Percentiles rank a stretch among this genome's conserved stretches.
Evolutionary conservation across 2,113 vertebrate genomes (phyloP).

Genomic region (Ophiodon elongatus): DNA sequence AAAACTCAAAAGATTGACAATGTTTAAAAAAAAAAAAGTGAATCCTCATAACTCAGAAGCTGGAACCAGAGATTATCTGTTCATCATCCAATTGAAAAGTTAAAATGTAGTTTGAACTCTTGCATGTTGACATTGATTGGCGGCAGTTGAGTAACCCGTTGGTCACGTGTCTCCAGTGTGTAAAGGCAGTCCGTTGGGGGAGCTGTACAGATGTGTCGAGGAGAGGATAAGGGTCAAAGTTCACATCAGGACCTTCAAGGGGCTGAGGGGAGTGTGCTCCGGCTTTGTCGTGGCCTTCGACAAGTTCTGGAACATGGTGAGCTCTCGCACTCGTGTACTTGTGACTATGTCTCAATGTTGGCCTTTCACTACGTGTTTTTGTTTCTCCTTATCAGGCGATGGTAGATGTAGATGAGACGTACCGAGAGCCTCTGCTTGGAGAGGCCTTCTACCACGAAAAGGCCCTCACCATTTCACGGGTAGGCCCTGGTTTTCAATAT

Average conservation of each 20-base stretch:
- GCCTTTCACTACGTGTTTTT: background rate
- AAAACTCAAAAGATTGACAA: background rate
- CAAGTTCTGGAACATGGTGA: constrained; percentile 99
- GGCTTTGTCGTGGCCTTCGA: constrained; percentile 97
- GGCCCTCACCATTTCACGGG: constrained; percentile 91
- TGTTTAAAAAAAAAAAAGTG: background rate
- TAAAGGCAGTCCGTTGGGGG: constrained; percentile 92
- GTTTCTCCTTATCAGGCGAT: constrained; percentile 86
- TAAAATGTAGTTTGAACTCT: background rate
- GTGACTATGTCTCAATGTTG: background rate
- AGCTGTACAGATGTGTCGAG: constrained; percentile 92
- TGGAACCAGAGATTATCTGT: background rate
- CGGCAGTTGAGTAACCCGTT: background rate
- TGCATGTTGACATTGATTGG: background rate
- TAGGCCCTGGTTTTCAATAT: constrained; percentile 65
- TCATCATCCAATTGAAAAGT: background rate
- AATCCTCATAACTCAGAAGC: background rate
- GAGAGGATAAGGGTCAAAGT: constrained; percentile 93
- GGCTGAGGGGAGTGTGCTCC: constrained; percentile 94
- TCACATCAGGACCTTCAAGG: constrained; percentile 97
- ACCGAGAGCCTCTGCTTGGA: constrained; percentile 93
- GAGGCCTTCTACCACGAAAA: constrained; percentile 93
- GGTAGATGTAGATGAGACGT: constrained; percentile 98
- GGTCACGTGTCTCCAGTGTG: constrained; percentile 85
- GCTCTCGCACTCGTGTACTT: background rate